Percentiles rank a stretch among this genome's conserved stretches.
Evolutionary conservation across 2,113 vertebrate species (phyloP).

Genomic region (Apodemus speciosus): DNA sequence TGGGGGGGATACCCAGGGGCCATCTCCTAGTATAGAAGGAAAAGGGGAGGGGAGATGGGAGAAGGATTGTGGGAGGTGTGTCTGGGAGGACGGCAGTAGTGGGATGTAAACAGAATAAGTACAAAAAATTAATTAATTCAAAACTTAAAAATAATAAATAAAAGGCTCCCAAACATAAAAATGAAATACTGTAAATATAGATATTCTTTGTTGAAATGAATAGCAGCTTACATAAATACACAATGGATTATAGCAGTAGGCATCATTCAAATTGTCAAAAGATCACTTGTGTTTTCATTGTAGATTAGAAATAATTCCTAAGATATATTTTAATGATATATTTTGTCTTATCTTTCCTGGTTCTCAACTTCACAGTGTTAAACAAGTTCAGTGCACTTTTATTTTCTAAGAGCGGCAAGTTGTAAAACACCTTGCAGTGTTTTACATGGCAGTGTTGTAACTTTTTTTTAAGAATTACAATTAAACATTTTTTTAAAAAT

Average conservation of each 20-base stretch:
- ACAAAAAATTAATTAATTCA: too few relatives aligned
- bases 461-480: constrained; percentile 48
- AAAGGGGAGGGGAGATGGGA: too few relatives aligned
- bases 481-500: constrained; percentile 48
- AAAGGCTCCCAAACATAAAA: too few relatives aligned
- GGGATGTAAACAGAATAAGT: too few relatives aligned
- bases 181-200: background rate
- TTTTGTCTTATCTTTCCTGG: background rate
- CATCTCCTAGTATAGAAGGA: too few relatives aligned
- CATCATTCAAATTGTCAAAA: background rate
- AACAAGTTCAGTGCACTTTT: background rate
- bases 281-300: background rate
- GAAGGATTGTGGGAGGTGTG: too few relatives aligned
- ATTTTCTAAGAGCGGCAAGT: background rate
- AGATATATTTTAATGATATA: background rate
- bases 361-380: background rate
- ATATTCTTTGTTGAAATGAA: background rate
- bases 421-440: background rate
- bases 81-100: too few relatives aligned
- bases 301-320: constrained; percentile 14
- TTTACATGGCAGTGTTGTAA: constrained; percentile 55
- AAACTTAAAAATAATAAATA: too few relatives aligned
- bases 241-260: background rate
- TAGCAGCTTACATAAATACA: background rate
- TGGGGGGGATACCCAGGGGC: too few relatives aligned